These are phyloP conservation scores for Zoanthus sociatus DNA, from an alignment of 92 coral and sea anemone genomes.

Conservation along the genomic window DNA sequence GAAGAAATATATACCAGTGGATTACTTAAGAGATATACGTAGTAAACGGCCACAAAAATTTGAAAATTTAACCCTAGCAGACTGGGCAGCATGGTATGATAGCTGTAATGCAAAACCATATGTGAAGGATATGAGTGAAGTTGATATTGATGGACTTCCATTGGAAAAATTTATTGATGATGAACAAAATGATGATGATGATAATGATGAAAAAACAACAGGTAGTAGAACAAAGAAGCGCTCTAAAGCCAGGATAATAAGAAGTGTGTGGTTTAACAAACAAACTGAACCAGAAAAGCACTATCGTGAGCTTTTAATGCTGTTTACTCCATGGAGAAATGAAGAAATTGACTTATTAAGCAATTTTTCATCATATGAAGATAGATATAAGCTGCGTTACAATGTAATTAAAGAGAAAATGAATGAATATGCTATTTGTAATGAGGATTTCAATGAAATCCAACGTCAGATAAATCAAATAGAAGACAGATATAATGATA, in stretches of 20 bases:
- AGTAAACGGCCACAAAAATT: neutral
- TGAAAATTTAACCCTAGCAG: neutral
- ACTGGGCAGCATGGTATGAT: constrained; percentile 1
- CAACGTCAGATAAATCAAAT: neutral
- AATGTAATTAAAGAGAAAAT: neutral
- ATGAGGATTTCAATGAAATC: no score
- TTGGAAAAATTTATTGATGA: no score
- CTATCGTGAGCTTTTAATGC: no score
- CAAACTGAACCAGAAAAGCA: neutral
- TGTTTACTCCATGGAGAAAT: no score
- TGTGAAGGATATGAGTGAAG: neutral
- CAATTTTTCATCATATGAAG: neutral
- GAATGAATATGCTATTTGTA: neutral
- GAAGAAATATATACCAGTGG: neutral
- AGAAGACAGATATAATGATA: neutral
- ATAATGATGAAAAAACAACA: neutral
- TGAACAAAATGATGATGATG: neutral
- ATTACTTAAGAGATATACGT: neutral
- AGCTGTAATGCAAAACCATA: neutral
- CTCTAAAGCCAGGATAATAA: no score
- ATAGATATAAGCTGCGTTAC: neutral
- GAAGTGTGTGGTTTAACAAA: no score
- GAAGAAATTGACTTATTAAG: neutral
- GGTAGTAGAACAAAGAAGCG: neutral
- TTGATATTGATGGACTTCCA: neutral